Base-by-base conservation (phyloP, 2,888 invertebrate species). In the Venusia cambrica region DNA sequence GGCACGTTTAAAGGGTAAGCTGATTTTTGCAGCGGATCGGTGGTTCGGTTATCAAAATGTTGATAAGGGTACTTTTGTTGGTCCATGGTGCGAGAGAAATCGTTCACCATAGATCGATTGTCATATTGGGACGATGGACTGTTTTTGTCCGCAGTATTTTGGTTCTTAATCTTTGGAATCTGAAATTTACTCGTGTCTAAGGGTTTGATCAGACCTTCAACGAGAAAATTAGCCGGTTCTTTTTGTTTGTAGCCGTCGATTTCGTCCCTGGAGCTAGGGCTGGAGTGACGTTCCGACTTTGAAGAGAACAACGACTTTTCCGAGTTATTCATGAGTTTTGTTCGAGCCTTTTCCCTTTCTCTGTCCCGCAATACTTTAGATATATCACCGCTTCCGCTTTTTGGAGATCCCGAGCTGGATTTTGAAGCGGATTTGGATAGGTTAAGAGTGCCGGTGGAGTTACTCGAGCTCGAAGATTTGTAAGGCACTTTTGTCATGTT, bases 151-250 rank as follows among this genome's bases (percentile, higher is more conserved):
- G 78, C 74, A n/a, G 84, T 75, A 11, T 67, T 77, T 55, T 85
- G 80, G 46, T 84, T 88, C 62, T 87, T 83, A 38, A 95, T 70
- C 75, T 95, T 96, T 0, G 95, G 95, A 58, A 96, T 96, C 84
- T 96, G 96, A 79, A 95, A 96, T 62, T 94, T 95, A 36, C 93
- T 93, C 34, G 92, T 92, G 56, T 95, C 92, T 15, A 93, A 73
- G 4, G 93, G 92, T 60, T 94, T 95, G 56, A 93, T 93, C 33
- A 94, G 83, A 4, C 94, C 92, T 58, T 94, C 94, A 57, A 93
- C 90, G 30, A 90, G 80, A 48, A 91, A 87, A 31, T 90, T 90
- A 7, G 40, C n/a, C n/a, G 92, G 88, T 1, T 92, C 90, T 69
- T 90, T 90, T 34, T 76, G 60, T 61, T 94, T 94, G 57, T 90